Conservation (phyloP, 2,113 vertebrate species). For the Corythornis cristatus region DNA sequence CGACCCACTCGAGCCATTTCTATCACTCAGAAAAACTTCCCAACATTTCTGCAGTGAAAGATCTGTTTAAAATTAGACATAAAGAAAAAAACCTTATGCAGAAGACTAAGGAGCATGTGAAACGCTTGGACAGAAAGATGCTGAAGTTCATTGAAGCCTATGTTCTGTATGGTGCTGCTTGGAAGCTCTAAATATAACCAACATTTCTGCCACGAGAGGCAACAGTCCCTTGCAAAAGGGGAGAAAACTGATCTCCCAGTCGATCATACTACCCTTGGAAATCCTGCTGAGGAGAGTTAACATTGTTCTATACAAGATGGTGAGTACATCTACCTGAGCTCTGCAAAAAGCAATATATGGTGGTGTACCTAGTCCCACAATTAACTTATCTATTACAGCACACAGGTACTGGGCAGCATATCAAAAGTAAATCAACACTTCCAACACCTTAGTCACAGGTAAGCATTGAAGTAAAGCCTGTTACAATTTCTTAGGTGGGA, state of each 20-base stretch:
- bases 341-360: neutral
- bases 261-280: neutral
- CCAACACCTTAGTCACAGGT: slow-evolving; percentile 4
- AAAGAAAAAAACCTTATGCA: neutral
- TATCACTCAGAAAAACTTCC: neutral
- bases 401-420: neutral
- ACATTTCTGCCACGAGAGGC: slow-evolving; percentile 26
- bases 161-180: neutral
- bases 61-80: slow-evolving; percentile 33
- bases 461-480: neutral
- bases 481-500: slow-evolving; percentile 8
- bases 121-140: slow-evolving; percentile 14
- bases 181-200: slow-evolving; percentile 39
- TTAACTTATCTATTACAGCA: neutral
- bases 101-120: slow-evolving; percentile 7
- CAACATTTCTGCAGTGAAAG: slow-evolving; percentile 3
- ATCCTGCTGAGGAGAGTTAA: neutral
- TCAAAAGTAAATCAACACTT: neutral
- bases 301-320: neutral
- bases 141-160: slow-evolving; percentile 7
- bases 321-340: neutral
- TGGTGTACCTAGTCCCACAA: neutral
- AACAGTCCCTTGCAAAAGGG: slow-evolving; percentile 8
- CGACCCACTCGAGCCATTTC: slow-evolving; percentile 36
- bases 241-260: slow-evolving; percentile 5